phyloP scores from a whole-genome alignment of 2,888 invertebrate species.

The Cephus runcator region DNA sequence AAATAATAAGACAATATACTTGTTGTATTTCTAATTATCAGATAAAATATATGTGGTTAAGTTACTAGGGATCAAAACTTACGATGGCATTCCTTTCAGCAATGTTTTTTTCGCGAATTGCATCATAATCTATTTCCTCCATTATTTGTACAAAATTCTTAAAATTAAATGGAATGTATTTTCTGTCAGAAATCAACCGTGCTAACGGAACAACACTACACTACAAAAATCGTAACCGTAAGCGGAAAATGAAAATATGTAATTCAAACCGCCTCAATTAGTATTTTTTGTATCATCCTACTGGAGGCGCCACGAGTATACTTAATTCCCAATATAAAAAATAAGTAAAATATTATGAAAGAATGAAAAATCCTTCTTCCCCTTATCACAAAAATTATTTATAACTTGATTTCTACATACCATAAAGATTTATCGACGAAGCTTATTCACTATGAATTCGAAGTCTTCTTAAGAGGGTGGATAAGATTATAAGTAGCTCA shows the following conservation, averaged over 20 bases:
- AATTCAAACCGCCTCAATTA: background rate
- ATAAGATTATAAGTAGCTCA: background rate
- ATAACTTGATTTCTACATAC: background rate
- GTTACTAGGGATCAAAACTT: constrained; percentile 29
- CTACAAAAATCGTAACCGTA: background rate
- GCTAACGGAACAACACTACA: background rate
- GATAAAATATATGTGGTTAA: background rate
- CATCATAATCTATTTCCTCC: constrained; percentile 43
- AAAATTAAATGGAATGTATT: background rate
- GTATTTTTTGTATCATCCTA: background rate
- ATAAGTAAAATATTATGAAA: background rate
- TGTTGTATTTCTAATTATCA: background rate
- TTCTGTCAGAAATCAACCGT: background rate
- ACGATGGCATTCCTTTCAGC: constrained; percentile 54
- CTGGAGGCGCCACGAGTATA: background rate
- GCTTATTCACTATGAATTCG: background rate
- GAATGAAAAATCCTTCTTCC: background rate
- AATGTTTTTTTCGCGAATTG: constrained; percentile 53
- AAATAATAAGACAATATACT: background rate
- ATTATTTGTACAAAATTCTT: background rate
- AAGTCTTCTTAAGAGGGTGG: background rate
- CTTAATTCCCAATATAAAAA: background rate
- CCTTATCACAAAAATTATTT: background rate
- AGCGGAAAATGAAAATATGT: background rate
- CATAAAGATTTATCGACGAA: background rate